Conservation (phyloP, 2,797 vertebrate species). For the Saxicola maurus region DNA sequence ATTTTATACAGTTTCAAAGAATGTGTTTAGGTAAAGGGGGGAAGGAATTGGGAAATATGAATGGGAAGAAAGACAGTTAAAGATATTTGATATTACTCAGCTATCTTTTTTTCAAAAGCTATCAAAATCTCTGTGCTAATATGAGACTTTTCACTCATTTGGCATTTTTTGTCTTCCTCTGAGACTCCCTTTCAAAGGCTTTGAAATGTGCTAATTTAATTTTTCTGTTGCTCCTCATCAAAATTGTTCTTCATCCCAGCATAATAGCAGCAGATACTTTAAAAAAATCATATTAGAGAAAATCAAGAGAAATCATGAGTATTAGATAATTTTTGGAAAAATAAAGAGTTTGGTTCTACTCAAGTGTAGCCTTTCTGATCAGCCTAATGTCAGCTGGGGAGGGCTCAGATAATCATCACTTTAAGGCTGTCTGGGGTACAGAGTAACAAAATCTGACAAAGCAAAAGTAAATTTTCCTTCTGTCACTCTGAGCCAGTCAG, state of each 20-base stretch:
- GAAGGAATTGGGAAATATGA: background rate
- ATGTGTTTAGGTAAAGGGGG: accelerated
- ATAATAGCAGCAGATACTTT: background rate
- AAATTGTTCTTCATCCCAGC: background rate
- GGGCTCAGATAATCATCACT: background rate
- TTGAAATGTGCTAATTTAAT: background rate
- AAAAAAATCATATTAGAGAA: background rate
- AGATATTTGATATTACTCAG: background rate
- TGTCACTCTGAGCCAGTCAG: too few species aligned
- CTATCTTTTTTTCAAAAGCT: background rate
- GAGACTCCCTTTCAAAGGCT: background rate
- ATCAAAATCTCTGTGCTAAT: background rate
- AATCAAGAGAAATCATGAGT: background rate
- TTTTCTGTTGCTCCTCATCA: background rate
- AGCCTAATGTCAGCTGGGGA: background rate
- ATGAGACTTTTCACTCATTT: background rate
- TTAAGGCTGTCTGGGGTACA: background rate
- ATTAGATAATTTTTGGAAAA: background rate
- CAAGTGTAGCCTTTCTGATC: background rate
- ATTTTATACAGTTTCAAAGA: background rate
- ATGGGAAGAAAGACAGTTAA: background rate
- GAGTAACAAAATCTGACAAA: background rate
- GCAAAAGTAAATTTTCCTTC: background rate
- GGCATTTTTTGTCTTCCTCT: background rate
- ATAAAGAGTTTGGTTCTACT: background rate